phyloP scores from a whole-genome alignment of 2,888 invertebrate species.

The Clusia tigrina region DNA sequence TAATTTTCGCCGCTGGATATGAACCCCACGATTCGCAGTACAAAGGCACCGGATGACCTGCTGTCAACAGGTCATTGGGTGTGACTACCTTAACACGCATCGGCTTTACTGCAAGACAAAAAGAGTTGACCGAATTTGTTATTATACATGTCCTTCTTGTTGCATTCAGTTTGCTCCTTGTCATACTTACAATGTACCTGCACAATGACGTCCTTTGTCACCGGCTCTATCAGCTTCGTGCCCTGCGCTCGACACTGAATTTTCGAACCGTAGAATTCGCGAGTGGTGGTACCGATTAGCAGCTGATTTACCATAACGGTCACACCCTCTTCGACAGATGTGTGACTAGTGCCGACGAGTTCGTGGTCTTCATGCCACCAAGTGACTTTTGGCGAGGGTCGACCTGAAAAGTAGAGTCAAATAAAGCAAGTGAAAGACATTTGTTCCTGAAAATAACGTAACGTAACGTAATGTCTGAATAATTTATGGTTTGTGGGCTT shows the following conservation, averaged over 20 bases:
- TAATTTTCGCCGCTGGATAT: conserved; percentile 81
- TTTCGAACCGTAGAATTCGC: conserved; percentile 76
- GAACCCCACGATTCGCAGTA: conserved; percentile 85
- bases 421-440: no score
- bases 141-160: neutral
- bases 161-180: neutral
- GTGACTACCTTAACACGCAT: conserved; percentile 77
- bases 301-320: conserved; percentile 78
- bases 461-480: no score
- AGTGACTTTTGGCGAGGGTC: conserved; percentile 80
- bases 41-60: conserved; percentile 76
- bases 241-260: conserved; percentile 82
- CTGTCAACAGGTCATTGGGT: conserved; percentile 75
- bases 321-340: conserved; percentile 69
- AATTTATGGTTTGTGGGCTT: no score
- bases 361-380: conserved; percentile 84
- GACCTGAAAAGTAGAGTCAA: conserved; percentile 68
- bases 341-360: conserved; percentile 76
- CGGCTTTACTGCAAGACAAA: conserved; percentile 74
- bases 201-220: conserved; percentile 77
- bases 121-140: neutral
- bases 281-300: conserved; percentile 74
- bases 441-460: no score
- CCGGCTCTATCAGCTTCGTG: conserved; percentile 74
- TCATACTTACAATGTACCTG: conserved; percentile 73